Base-by-base conservation (phyloP, 64 coral and sea anemone species). In the Stichodactyla mertensii region DNA sequence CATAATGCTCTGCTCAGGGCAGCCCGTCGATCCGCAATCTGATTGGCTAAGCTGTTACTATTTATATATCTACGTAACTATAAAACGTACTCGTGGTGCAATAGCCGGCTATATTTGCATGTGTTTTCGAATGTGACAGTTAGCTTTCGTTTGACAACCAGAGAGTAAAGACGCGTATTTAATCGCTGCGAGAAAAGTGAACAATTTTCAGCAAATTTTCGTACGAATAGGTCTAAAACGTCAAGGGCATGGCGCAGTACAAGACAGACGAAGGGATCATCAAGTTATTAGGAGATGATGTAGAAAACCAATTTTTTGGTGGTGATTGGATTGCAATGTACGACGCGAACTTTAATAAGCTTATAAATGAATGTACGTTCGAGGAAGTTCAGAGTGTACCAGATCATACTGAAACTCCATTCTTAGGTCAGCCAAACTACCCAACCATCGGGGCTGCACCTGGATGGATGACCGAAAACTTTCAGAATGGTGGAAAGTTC, bases 21-120 rank as follows among this genome's bases (percentile, higher is more conserved):
- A 15, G 83, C 83, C 83, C 83, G 83, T 6, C 16, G 24, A 85
- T 85, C 23, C 24, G 83, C 83, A 5, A 10, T 1, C 83, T 85
- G 83, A 85, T 85, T 85, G 83, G 83, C 78, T 81, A 20, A 1
- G 10, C 26, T 26, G 57, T 13, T 58, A 31, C 82, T 85, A 85
- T 61, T 61, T 62, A 55, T 85, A 64, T 36, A 12, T 7, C 13
- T 54, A 58, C 56, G 83, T 85, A 55, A 31, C 20, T 85, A 85
- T 62, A 84, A 18, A 61, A 64, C n/a, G n/a, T 8, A 58, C 82
- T 31, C 7, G 22, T 85, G 83, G 83, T 64, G 83, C 83, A 85
- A 85, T 64, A 58, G 16, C 83, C 15, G 14, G 14, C 27, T 27
- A 56, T 58, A 61, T 58, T 85, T 85, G 12, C 55, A 58, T 74